Percentiles rank a stretch among this genome's conserved stretches.
These are phyloP conservation scores for Protonibea diacanthus DNA, from an alignment of 2,797 vertebrate genomes.

Conservation along the genomic window DNA sequence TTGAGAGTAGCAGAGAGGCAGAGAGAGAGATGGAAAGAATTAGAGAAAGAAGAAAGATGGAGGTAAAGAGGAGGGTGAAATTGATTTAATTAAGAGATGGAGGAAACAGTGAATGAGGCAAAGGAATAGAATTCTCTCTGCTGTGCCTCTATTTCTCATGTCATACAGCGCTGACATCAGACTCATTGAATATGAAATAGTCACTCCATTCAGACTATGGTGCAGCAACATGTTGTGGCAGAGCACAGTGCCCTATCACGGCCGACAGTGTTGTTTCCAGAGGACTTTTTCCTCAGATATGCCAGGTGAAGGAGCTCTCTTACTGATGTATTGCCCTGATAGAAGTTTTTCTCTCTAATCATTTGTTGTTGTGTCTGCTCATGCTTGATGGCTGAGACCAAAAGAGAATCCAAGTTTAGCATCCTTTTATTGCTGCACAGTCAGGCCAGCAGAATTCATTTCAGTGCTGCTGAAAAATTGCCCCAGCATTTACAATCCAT, in stretches of 20 bases:
- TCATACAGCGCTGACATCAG: slow-evolving; percentile 23
- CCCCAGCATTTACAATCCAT: slow-evolving; percentile 40
- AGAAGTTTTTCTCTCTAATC: slow-evolving; percentile 47
- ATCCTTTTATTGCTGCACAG: slow-evolving; percentile 47
- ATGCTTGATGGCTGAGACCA: slow-evolving; percentile 28
- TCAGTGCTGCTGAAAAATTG: slow-evolving; percentile 51
- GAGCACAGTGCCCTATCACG: neutral
- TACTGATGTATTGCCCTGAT: slow-evolving; percentile 50
- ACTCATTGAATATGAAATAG: slow-evolving; percentile 51
- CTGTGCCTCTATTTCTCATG: slow-evolving; percentile 34
- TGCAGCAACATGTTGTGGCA: slow-evolving; percentile 30
- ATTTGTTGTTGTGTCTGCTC: slow-evolving; percentile 44
- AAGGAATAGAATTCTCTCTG: slow-evolving; percentile 33
- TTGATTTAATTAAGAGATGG: slow-evolving; percentile 71
- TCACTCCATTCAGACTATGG: neutral
- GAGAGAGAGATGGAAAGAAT: slow-evolving; percentile 30
- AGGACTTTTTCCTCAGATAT: slow-evolving; percentile 22
- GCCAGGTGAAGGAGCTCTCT: slow-evolving; percentile 22
- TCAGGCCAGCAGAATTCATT: slow-evolving; percentile 40
- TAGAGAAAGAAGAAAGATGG: slow-evolving; percentile 16
- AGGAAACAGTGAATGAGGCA: slow-evolving; percentile 54
- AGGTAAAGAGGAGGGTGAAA: slow-evolving; percentile 32
- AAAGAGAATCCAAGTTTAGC: slow-evolving; percentile 51
- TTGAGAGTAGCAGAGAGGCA: slow-evolving; percentile 30
- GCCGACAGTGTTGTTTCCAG: slow-evolving; percentile 15